Percentiles rank a stretch among this genome's conserved stretches.
Evolutionary conservation across 2,797 vertebrate genomes (phyloP).

Genomic region (Sphaeramia orbicularis): DNA sequence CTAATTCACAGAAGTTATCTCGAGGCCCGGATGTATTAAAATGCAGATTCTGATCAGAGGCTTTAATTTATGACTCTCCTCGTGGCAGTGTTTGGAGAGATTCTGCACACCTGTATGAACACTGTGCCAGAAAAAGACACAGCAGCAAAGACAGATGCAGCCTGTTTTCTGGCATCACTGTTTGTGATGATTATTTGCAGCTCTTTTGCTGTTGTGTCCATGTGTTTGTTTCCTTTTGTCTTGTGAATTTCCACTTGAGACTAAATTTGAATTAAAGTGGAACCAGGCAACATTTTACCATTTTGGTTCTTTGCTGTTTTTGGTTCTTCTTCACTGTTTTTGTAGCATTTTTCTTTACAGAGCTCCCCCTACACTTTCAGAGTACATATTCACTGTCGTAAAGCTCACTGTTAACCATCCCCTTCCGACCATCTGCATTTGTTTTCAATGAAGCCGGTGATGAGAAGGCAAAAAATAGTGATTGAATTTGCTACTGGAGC

Average conservation of each 20-base stretch:
- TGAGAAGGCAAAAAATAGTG: no score
- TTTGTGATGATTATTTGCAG: neutral
- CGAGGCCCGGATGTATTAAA: neutral
- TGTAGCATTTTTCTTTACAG: no score
- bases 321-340: no score
- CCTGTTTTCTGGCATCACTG: neutral
- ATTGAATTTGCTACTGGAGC: no score
- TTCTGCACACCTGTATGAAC: conserved; percentile 10
- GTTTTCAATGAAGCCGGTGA: no score
- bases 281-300: no score
- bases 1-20: neutral
- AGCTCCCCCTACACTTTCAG: no score
- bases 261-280: neutral
- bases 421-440: no score
- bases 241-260: conserved; percentile 13
- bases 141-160: neutral
- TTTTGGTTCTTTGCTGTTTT: no score
- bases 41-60: conserved; percentile 3
- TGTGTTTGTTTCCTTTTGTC: conserved; percentile 28
- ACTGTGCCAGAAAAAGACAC: neutral
- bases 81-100: neutral
- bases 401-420: no score
- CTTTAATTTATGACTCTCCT: neutral
- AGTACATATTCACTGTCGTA: no score
- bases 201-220: neutral